Evolutionary conservation across 2,888 invertebrate species (phyloP), one percentile per base, ranked within the genome.

Genomic region (Hirtodrosophila duncani): DNA sequence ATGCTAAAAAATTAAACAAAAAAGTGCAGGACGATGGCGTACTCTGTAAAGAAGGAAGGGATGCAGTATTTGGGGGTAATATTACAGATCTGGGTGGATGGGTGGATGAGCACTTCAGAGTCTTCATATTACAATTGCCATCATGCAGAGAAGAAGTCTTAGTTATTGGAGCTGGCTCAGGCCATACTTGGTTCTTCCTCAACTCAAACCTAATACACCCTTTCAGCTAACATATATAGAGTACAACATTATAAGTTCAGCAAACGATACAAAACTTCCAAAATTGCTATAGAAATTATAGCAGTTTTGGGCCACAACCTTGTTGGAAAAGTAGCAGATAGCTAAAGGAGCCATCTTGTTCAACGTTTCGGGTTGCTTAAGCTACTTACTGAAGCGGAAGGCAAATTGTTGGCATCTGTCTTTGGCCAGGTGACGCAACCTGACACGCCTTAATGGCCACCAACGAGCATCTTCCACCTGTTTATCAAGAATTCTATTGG

Each of bases 271-370:
- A 17, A 37, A 57, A 30, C 18, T 52, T 58, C 29, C 11, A 34
- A 58, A 57, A 51, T 58, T 57, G 33, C 51, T 48, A 24, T 20
- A 31, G 20, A 58, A 59, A 46, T 55, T 46, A 37, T 36, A 44
- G 10, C 27, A 11, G 21, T 38, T 41, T 26, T 17, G 16, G 23
- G 13, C 33, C 31, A 13, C 20, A n/a, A n/a, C n/a, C n/a, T n/a
- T n/a, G n/a, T 26, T 31, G 23, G 14, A 21, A 20, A 21, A 11
- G 20, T 20, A 24, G 21, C 42, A 42, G 42, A 17, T 16, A 18
- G 9, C 11, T 7, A 3, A 2, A 4, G 23, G 10, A 24, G 20
- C 16, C n/a, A 16, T 11, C 8, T 7, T 17, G 41, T 26, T 26
- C 30, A 23, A 24, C 24, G 24, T 27, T 43, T 26, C 14, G 17